Evolutionary conservation across 2,888 invertebrate genomes (phyloP), one percentile per base, ranked within the genome.

Genomic region (Pheosia tremula): DNA sequence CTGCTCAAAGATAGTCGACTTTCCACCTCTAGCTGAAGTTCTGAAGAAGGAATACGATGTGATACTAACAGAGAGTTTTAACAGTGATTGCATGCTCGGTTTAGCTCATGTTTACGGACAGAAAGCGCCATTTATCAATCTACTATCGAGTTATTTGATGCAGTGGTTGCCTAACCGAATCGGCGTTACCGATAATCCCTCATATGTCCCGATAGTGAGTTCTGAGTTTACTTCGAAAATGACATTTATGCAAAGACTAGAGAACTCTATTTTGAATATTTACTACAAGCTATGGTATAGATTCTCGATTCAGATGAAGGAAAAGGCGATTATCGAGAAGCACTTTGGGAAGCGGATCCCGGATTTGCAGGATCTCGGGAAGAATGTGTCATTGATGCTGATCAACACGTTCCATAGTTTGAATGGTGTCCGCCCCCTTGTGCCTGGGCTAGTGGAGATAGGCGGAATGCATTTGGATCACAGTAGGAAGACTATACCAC

Each of bases 51-150:
- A 91, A n/a, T 96, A 95, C 69, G 96, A 97, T 77, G 75, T 96
- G 10, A 83, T 96, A 9, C 79, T 96, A 8, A 90, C 94, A 37
- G 96, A 96, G 79, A 91, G 94, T 67, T 96, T 96, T 69, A 95
- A 94, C 69, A 94, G 95, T 45, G 96, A 96, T 71, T 96, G 96
- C 63, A 94, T 95, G 83, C 81, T 96, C 57, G 96, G 95, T 0
- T 83, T 96, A 59, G 91, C 94, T 0, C 91, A 96, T 79, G 78
- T 94, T 39, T 89, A 96, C 69, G 86, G 85, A 0, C 70, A 87
- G 62, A 88, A 93, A 59, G 93, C 94, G 6, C 96, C 96, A 0
- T 86, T 94, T 3, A 85, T 96, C 8, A 94, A 93, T 0, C 68
- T 95, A 41, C 91, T 95, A 58, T 95, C 95, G 6, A 95, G 95